Evolutionary conservation across 1,140 invertebrate species (phyloP), one percentile per base, ranked within the genome.

Genomic region (Rhopalosiphum maidis): DNA sequence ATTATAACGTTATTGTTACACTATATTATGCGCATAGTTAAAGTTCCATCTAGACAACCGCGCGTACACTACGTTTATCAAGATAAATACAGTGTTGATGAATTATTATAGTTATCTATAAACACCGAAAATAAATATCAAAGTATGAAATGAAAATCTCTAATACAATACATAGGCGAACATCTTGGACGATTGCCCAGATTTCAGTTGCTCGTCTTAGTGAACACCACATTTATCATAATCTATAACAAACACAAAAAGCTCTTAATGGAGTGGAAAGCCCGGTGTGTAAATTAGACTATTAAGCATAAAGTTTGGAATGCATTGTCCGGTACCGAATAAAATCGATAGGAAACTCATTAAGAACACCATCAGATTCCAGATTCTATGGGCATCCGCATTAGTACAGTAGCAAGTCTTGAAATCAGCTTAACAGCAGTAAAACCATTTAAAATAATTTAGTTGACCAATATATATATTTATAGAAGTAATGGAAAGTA

Each of bases 301-400:
- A 85, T 85, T 25, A 85, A 41, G 37, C 41, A 41, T 85, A 41
- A 41, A 85, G 37, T 85, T 85, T 30, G 9, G 22, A 11, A 43
- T 41, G 37, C 23, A 85, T 85, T 85, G 35, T 43, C 23, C 37
- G 37, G 23, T 85, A 41, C 23, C 9, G 83, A 85, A 85, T 85
- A 85, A 43, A 85, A 85, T 85, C 83, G 37, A 85, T 85, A 43
- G 83, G 37, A 85, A 85, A 85, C 83, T 85, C 83, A 43, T 85
- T 85, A 85, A 41, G 37, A 85, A 41, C 83, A 30, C 37, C 22
- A 43, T 43, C 83, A 43, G 83, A 77, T 77, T 77, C n/a, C n/a
- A 35, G 30, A 77, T 77, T 77, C 60, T n/a, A 77, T 15, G 60
- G 5, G 15, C 15, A 77, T 77, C 9, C 83, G 23, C 41, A 43